Conservation (phyloP, 2,797 vertebrate genomes). For the Centroberyx gerrardi region DNA sequence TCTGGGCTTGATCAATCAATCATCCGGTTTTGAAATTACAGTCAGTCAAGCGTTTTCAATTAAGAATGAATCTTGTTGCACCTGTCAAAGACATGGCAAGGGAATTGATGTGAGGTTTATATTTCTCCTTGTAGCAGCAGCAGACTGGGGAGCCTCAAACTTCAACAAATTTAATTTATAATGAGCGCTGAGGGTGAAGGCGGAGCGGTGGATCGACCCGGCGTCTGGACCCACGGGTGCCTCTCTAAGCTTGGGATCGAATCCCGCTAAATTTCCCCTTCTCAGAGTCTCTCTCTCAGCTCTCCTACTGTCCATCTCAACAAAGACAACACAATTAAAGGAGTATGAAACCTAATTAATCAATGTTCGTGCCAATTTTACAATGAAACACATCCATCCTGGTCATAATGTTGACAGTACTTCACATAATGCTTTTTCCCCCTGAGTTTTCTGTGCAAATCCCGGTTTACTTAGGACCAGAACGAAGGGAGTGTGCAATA, state of each 20-base stretch:
- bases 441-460: too few species aligned
- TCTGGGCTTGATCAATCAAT: slow-evolving; percentile 57
- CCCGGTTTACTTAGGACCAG: too few species aligned
- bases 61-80: slow-evolving; percentile 45
- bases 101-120: slow-evolving; percentile 41
- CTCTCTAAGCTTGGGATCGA: slow-evolving; percentile 21
- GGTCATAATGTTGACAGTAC: too few species aligned
- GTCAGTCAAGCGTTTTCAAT: slow-evolving; percentile 43
- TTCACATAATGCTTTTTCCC: too few species aligned
- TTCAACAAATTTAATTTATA: slow-evolving; percentile 46
- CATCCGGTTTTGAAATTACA: slow-evolving; percentile 41
- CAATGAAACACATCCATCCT: too few species aligned
- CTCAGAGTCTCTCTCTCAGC: not conserved
- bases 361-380: too few species aligned
- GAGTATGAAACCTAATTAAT: too few species aligned
- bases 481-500: too few species aligned
- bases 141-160: slow-evolving; percentile 32
- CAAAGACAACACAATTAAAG: too few species aligned
- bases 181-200: slow-evolving; percentile 31
- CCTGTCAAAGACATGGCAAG: slow-evolving; percentile 19
- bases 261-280: slow-evolving; percentile 2
- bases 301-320: not conserved
- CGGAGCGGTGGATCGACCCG: not conserved
- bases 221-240: not conserved
- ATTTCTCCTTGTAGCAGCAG: slow-evolving; percentile 24